Base-by-base conservation (phyloP, 2,888 invertebrate genomes). In the Noctua comes region DNA sequence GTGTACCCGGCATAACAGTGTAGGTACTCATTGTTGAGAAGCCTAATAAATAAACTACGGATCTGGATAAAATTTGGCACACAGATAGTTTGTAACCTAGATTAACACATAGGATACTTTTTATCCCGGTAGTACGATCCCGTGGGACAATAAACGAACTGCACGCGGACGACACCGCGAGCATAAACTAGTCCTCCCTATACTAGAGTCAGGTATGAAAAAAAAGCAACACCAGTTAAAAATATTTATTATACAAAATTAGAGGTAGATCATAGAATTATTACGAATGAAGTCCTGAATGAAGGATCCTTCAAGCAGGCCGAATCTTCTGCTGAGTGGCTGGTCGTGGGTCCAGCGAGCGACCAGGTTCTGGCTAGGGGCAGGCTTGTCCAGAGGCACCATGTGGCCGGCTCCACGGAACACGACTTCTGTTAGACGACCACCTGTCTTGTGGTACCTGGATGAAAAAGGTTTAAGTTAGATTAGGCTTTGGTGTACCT, bases 371-470 rank as follows among this genome's bases (percentile, higher is more conserved):
- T 96, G 96, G 0, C 96, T 94, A 68, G 97, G 96, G 51, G 93
- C 96, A 0, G 98, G 98, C 82, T 97, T 95, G 93, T 98, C 97
- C 36, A 96, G 82, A 0, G 98, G 97, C 3, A 97, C 97, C 97
- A 98, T 97, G 92, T 98, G 98, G 0, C 98, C 98, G 0, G 98
- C 97, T 73, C 97, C 97, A 13, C 97, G 94, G 11, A 98, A 92
- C 69, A 97, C 91, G 21, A 97, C 96, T 89, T 97, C 97, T 1
- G 97, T 97, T 24, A 98, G 93, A 27, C 95, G 95, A 1, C 97
- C 97, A 1, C 97, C 97, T 21, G 93, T 95, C 88, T 97, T 97
- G 68, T 95, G 93, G 90, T 97, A 97, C 8, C 97, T 97, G 79
- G 13, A 70, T 77, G 59, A 11, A 76, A 43, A 70, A 16, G 27